Percentiles rank a stretch among this genome's conserved stretches.
phyloP scores from a whole-genome alignment of 2,797 vertebrate species.

The Morelia viridis region DNA sequence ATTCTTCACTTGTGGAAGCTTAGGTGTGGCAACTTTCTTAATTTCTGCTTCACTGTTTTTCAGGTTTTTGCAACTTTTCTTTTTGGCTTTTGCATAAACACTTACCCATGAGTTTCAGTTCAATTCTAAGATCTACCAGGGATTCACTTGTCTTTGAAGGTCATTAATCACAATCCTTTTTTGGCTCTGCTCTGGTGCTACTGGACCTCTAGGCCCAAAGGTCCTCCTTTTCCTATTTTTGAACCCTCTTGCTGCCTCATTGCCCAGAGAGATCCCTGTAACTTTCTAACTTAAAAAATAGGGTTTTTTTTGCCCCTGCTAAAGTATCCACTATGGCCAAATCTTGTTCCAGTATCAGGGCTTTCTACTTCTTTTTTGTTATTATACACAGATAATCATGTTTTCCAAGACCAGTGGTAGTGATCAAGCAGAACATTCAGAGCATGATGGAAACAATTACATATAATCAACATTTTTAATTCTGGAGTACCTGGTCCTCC shows the following conservation, averaged over 20 bases:
- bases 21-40: not conserved
- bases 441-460: not conserved
- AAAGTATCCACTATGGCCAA: not conserved
- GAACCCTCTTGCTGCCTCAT: not conserved
- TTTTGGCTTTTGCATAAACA: not conserved
- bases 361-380: not conserved
- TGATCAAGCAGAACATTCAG: not conserved
- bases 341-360: not conserved
- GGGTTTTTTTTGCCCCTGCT: not conserved
- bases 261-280: not conserved
- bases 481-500: not conserved
- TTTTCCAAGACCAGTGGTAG: not conserved
- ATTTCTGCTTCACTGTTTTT: not conserved
- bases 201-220: not conserved
- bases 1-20: not conserved
- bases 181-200: not conserved
- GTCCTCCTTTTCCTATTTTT: not conserved
- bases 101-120: not conserved
- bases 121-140: not conserved
- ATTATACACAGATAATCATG: not conserved
- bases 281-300: not conserved
- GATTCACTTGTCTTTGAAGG: not conserved
- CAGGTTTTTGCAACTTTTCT: not conserved
- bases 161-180: not conserved
- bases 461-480: not conserved